These are phyloP conservation scores for Tretioscincus oriximinensis DNA, from an alignment of 2,113 vertebrate species.

Conservation along the genomic window DNA sequence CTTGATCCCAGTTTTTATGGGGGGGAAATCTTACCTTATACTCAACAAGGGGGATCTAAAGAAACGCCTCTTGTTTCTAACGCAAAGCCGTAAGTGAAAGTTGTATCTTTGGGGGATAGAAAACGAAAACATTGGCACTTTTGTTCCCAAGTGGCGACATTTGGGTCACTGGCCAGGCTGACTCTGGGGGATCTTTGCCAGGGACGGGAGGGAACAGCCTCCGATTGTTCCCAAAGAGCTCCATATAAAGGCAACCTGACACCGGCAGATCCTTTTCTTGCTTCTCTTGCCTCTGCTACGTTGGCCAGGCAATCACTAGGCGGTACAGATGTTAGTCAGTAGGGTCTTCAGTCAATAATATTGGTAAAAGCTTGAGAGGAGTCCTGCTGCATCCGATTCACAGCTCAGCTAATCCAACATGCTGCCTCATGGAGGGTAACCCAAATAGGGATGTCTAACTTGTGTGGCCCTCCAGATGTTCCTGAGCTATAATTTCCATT, in stretches of 20 bases:
- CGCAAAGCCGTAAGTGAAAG: accelerated
- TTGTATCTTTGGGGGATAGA: accelerated
- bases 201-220: background rate
- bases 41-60: too few relatives aligned
- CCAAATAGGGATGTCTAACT: too few relatives aligned
- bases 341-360: too few relatives aligned
- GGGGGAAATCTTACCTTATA: too few relatives aligned
- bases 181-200: background rate
- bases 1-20: too few relatives aligned
- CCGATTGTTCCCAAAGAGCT: background rate
- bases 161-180: background rate
- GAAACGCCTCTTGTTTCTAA: background rate
- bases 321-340: background rate
- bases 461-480: too few relatives aligned
- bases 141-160: background rate
- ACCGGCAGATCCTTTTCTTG: background rate
- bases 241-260: background rate
- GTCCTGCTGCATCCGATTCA: too few relatives aligned
- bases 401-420: too few relatives aligned
- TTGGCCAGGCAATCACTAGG: background rate
- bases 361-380: too few relatives aligned
- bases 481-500: too few relatives aligned
- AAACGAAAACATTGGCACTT: background rate
- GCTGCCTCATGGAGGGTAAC: too few relatives aligned
- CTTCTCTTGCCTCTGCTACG: background rate